Evolutionary conservation across 1,140 invertebrate species (phyloP).

Genomic region (Musca vetustissima): DNA sequence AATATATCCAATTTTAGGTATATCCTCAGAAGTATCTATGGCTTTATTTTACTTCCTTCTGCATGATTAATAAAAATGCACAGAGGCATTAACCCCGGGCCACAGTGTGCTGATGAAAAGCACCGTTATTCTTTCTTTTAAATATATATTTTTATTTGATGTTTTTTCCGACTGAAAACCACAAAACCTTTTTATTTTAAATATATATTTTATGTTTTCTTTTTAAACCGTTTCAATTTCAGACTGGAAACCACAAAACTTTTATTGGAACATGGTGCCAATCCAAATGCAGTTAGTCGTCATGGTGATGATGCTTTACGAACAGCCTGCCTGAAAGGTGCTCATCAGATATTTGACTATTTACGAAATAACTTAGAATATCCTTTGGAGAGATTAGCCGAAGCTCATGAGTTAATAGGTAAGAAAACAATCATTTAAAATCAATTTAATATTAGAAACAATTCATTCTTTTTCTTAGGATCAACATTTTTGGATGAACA

Average conservation of each 20-base stretch:
- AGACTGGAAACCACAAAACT: constrained; percentile 82
- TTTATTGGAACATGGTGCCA: constrained; percentile 76
- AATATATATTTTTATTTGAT: too few relatives aligned
- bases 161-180: too few relatives aligned
- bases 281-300: constrained; percentile 73
- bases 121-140: too few relatives aligned
- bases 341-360: constrained; percentile 78
- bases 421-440: constrained; percentile 15
- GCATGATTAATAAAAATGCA: too few relatives aligned
- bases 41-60: too few relatives aligned
- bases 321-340: constrained; percentile 86
- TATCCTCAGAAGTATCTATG: too few relatives aligned
- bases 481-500: constrained; percentile 82
- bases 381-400: constrained; percentile 68
- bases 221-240: constrained; percentile 32
- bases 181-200: too few relatives aligned
- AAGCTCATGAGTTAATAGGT: constrained; percentile 83
- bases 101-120: too few relatives aligned
- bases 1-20: too few relatives aligned
- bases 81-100: too few relatives aligned
- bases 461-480: constrained; percentile 39
- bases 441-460: constrained; percentile 17
- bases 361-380: constrained; percentile 69
- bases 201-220: too few relatives aligned
- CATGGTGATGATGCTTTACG: constrained; percentile 89